Percentiles rank a stretch among this genome's conserved stretches.
These are phyloP conservation scores for Callyntrura guangdongensis DNA, from an alignment of 2,888 invertebrate species.

Conservation along the genomic window DNA sequence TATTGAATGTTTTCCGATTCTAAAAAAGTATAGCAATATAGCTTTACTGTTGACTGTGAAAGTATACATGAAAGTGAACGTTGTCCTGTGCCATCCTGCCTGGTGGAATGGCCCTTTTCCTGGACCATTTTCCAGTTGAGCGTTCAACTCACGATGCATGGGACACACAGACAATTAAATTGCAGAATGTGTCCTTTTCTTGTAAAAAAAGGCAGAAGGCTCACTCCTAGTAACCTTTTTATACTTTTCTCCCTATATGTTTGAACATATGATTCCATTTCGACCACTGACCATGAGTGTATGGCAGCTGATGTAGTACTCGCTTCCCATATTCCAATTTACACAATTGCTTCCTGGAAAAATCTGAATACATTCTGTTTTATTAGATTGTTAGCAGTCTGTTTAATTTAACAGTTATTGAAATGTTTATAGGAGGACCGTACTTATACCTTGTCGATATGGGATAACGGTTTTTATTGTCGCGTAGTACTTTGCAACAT, in stretches of 20 bases:
- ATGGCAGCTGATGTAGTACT: not conserved
- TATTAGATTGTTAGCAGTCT: conserved; percentile 64
- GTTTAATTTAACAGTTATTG: conserved; percentile 54
- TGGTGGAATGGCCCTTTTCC: conserved; percentile 66
- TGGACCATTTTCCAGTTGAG: conserved; percentile 70
- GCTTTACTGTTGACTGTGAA: too few relatives aligned
- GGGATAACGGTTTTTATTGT: too few relatives aligned
- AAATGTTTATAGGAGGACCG: conserved; percentile 15
- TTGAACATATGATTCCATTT: conserved; percentile 47
- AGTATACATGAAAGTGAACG: not conserved
- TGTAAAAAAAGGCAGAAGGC: conserved; percentile 55
- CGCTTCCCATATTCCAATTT: conserved; percentile 40
- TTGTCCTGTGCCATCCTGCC: conserved; percentile 7
- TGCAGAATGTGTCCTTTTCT: conserved; percentile 64
- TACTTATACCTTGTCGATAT: not conserved
- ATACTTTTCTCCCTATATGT: conserved; percentile 28
- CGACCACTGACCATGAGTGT: conserved; percentile 31
- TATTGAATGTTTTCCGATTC: not conserved
- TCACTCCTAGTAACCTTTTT: conserved; percentile 60
- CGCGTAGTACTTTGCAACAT: too few relatives aligned
- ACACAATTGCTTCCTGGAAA: conserved; percentile 40
- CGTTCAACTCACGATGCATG: conserved; percentile 57
- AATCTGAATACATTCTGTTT: conserved; percentile 67
- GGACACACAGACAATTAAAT: conserved; percentile 63
- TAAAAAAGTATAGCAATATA: conserved; percentile 18